Evolutionary conservation across 2,113 vertebrate genomes (phyloP).

Genomic region (Phaethornis superciliosus): DNA sequence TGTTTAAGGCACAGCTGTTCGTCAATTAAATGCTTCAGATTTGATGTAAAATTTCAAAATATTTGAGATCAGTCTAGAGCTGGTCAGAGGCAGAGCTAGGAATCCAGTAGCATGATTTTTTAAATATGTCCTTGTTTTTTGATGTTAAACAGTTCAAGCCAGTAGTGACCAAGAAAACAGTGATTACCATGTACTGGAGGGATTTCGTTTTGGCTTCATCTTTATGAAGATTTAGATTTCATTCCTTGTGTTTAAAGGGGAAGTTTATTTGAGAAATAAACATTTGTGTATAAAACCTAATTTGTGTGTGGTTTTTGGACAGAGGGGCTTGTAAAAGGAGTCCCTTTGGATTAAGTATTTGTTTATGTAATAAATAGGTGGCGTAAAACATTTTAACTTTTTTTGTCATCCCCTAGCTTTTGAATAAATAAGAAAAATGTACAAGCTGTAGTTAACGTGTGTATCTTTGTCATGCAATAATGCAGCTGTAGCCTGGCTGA

Average conservation of each 20-base stretch:
- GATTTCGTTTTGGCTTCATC: slow-evolving; percentile 78
- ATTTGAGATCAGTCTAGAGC: slow-evolving; percentile 72
- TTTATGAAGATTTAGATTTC: slow-evolving; percentile 82
- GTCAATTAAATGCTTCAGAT: slow-evolving; percentile 76
- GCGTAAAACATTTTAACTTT: slow-evolving; percentile 64
- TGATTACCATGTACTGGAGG: slow-evolving; percentile 77
- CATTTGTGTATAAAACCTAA: slow-evolving; percentile 94
- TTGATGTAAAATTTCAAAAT: slow-evolving; percentile 79
- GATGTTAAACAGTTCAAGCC: slow-evolving; percentile 80
- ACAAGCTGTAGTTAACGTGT: slow-evolving; percentile 55
- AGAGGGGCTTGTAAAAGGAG: slow-evolving; percentile 69
- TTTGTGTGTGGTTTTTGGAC: slow-evolving; percentile 76
- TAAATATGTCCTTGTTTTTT: slow-evolving; percentile 80
- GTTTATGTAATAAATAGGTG: slow-evolving; percentile 69
- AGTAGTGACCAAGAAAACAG: slow-evolving; percentile 82
- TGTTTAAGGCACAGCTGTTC: slow-evolving; percentile 80
- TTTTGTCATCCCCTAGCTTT: slow-evolving; percentile 75
- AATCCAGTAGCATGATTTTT: slow-evolving; percentile 84
- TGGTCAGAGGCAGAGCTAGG: slow-evolving; percentile 79
- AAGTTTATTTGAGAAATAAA: slow-evolving; percentile 98
- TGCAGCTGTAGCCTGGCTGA: background rate
- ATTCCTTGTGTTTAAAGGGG: slow-evolving; percentile 90
- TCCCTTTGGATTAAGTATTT: slow-evolving; percentile 62
- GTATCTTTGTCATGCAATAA: slow-evolving; percentile 33
- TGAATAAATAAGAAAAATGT: slow-evolving; percentile 73